Base-by-base conservation (phyloP, 2,888 invertebrate species). In the Epistrophella euchroma region DNA sequence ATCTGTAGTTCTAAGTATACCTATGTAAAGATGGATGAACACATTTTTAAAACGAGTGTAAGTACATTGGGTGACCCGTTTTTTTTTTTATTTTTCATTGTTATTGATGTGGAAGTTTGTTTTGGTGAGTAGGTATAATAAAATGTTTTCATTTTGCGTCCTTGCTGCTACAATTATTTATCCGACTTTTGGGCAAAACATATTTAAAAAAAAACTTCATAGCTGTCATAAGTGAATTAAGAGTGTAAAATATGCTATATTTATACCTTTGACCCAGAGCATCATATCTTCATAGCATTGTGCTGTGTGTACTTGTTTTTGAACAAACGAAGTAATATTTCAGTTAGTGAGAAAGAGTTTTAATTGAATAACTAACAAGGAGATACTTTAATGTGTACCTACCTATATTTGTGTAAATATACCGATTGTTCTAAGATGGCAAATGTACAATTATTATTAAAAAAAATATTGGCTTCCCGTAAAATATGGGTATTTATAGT, bases 71-170 rank as follows among this genome's bases (percentile, higher is more conserved):
- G 32, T 56, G 56, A 56, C 56, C 55, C 11, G 11, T 11, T 32
- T 56, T 28, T 4, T 28, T 32, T 56, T 55, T 40, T 60, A 4
- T 43, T 62, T n/a, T 62, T n/a, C n/a, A n/a, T 45, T 17, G 2
- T 17, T 45, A 10, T 17, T 45, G 45, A 45, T 10, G 45, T 17
- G 45, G 45, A 45, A 45, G 9, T 45, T 45, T 45, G 17, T 45
- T 45, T 45, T 45, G 45, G 45, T 45, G 45, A 45, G 45, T 9
- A 45, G 45, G 45, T 45, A 35, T 62, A 40, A 62, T 43, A 62
- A 62, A 40, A 25, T 35, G n/a, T 43, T 7, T 62, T 60, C 40
- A n/a, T 22, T 22, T 19, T 35, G n/a, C 25, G n/a, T n/a, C 40
- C 7, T 62, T 37, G 25, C 13, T 19, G 1, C 11, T 10, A 11